These are phyloP conservation scores for Heliconius sara DNA, from an alignment of 2,888 invertebrate species.

Conservation along the genomic window DNA sequence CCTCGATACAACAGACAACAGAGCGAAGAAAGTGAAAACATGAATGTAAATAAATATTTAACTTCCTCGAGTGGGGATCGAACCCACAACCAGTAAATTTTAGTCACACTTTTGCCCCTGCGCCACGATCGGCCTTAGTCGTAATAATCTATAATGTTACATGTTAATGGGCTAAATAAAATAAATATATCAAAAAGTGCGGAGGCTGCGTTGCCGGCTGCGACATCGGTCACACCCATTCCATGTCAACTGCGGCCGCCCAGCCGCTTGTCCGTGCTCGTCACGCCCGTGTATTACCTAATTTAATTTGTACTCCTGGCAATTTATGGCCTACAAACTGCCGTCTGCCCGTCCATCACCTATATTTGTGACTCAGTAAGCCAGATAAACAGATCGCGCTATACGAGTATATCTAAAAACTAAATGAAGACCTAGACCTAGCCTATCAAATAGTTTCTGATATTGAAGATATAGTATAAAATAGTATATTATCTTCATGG, in stretches of 20 bases:
- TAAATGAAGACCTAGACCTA: constrained; percentile 37
- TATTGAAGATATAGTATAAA: constrained; percentile 57
- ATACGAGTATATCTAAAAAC: constrained; percentile 15
- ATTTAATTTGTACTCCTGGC: constrained; percentile 82
- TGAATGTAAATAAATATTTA: too few species aligned
- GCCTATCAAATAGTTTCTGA: constrained; percentile 42
- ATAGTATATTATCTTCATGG: constrained; percentile 68
- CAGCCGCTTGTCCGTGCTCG: constrained; percentile 75
- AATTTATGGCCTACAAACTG: constrained; percentile 78
- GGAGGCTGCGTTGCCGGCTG: constrained; percentile 54
- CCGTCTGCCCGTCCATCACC: constrained; percentile 71
- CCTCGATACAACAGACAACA: too few species aligned
- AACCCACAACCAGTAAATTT: too few species aligned
- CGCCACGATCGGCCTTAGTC: too few species aligned
- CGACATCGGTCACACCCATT: constrained; percentile 75
- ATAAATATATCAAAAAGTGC: constrained; percentile 56
- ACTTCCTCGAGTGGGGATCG: too few species aligned
- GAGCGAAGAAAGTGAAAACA: too few species aligned
- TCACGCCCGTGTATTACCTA: constrained; percentile 81
- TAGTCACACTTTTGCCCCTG: too few species aligned
- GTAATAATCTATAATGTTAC: background rate
- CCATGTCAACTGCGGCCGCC: constrained; percentile 73
- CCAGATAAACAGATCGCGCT: constrained; percentile 35
- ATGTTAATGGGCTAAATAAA: constrained; percentile 47
- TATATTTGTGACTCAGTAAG: constrained; percentile 52